Evolutionary conservation across 1,140 invertebrate genomes (phyloP).

Genomic region (Camponotus pennsylvanicus): DNA sequence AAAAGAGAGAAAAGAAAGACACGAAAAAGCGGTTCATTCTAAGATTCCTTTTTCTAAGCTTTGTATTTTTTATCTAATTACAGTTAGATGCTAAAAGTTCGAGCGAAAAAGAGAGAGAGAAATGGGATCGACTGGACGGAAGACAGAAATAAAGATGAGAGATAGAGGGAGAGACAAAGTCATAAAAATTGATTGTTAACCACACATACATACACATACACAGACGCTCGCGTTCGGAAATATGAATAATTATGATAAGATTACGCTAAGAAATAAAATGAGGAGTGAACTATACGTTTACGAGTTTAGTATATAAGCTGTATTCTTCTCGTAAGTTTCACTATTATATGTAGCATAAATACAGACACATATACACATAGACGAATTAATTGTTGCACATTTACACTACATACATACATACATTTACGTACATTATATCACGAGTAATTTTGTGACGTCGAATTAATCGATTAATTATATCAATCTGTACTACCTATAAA

Average conservation of each 20-base stretch:
- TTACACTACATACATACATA: not conserved
- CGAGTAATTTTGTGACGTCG: not conserved
- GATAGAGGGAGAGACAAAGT: constrained; percentile 72
- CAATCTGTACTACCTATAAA: not conserved
- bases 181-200: constrained; percentile 64
- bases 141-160: constrained; percentile 62
- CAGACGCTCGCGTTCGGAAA: constrained; percentile 8
- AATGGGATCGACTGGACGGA: constrained; percentile 42
- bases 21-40: too few relatives aligned
- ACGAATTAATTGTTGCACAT: not conserved
- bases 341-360: not conserved
- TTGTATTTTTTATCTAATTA: constrained; percentile 72
- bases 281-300: not conserved
- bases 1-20: not conserved
- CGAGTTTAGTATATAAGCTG: constrained; percentile 18
- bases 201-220: constrained; percentile 51
- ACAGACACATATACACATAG: not conserved
- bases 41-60: constrained; percentile 45
- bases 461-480: not conserved
- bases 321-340: not conserved
- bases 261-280: not conserved
- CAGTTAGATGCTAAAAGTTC: constrained; percentile 80
- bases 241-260: constrained; percentile 18
- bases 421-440: not conserved
- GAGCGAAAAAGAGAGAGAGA: constrained; percentile 58